Base-by-base conservation (phyloP, 2,888 invertebrate species). In the Osmoderma eremita region DNA sequence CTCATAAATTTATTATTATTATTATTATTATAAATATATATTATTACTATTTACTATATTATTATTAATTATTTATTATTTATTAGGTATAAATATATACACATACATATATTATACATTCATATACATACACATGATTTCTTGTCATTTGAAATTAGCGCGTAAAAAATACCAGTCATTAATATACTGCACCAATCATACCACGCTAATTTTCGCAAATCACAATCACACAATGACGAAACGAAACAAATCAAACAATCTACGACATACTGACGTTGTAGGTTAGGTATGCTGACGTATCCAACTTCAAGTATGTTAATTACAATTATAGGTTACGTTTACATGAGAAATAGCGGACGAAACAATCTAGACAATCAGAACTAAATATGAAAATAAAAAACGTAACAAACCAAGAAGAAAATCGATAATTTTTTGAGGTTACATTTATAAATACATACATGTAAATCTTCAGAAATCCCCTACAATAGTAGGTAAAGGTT, bases 401-500 rank as follows among this genome's bases (percentile, higher is more conserved):
- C 36, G 56, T 67, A 41, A 38, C 24, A 49, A 58, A 48, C 30
- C 13, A 48, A 13, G 51, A 73, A 74, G 75, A 77, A 38, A 8
- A 30, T 78, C 67, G 77, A 75, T 77, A 76, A 74, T 76, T 78
- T 79, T 78, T 77, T 71, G 68, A 73, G 72, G 71, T 70, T 73
- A 72, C 70, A 72, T 69, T 72, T 72, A 73, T 72, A 70, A 67
- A 41, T 45, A 62, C 63, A 63, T 64, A 15, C 41, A 15, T 39
- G n/a, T 39, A 10, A 39, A 12, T 12, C n/a, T 4, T 39, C 39
- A 39, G 10, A 12, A 39, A 39, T n/a, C 2, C 39, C n/a, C 2
- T 39, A 39, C 10, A 12, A 3, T 45, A n/a, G 15, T 15, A 6
- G 18, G 17, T 48, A 48, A 20, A 49, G 18, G n/a, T 38, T 65